These are phyloP conservation scores for Hippocampus comes DNA, from an alignment of 2,113 vertebrate species.

Conservation along the genomic window DNA sequence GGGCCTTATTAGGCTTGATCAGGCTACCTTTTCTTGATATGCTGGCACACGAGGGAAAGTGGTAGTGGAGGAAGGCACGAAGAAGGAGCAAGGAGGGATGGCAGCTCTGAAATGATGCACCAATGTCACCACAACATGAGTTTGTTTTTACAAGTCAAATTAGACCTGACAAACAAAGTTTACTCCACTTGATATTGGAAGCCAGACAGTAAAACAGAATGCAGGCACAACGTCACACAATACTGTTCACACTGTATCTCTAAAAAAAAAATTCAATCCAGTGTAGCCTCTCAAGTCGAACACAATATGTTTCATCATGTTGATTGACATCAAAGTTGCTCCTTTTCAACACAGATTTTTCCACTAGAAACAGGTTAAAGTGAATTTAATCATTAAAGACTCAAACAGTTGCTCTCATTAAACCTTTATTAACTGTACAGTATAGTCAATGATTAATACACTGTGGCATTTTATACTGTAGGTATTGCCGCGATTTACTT, in stretches of 20 bases:
- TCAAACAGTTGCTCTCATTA: too few relatives aligned
- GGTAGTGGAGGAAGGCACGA: slow-evolving; percentile 1
- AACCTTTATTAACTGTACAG: too few relatives aligned
- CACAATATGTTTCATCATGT: background rate
- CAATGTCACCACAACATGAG: slow-evolving; percentile 47
- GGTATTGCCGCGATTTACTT: too few relatives aligned
- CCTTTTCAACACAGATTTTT: background rate
- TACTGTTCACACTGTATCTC: background rate
- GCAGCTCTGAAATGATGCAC: slow-evolving; percentile 48
- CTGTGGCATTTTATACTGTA: too few relatives aligned
- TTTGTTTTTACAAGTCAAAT: slow-evolving; percentile 55
- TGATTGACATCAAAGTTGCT: background rate
- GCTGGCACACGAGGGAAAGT: slow-evolving; percentile 41
- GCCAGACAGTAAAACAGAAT: slow-evolving; percentile 29
- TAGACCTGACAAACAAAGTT: slow-evolving; percentile 66
- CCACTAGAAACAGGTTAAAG: too few relatives aligned
- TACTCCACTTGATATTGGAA: slow-evolving; percentile 45
- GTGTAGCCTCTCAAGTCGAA: background rate
- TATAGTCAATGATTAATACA: too few relatives aligned
- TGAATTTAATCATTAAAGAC: too few relatives aligned
- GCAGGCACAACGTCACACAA: slow-evolving; percentile 20
- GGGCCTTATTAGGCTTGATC: slow-evolving; percentile 73
- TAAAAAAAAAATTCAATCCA: background rate
- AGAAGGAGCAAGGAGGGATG: slow-evolving; percentile 11
- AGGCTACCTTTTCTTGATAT: slow-evolving; percentile 64